Evolutionary conservation across 2,797 vertebrate genomes (phyloP), one percentile per base, ranked within the genome.

Genomic region (Gobionotothen gibberifrons): DNA sequence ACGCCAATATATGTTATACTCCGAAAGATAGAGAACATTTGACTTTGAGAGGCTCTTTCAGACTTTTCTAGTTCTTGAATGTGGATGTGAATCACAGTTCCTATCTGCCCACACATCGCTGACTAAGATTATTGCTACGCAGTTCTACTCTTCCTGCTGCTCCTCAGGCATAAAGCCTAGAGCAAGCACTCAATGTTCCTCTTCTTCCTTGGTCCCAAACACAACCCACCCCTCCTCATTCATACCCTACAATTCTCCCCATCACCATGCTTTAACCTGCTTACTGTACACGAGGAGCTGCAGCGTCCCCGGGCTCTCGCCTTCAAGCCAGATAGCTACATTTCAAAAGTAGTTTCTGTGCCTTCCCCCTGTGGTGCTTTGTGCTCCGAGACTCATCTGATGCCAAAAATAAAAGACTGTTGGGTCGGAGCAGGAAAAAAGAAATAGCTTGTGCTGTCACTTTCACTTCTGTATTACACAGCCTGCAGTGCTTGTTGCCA

Each of bases 251-350:
- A 51, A 29, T 10, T 17, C n/a, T 55, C 42, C 16, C 51, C 47
- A 12, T 48, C 1, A 0, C 5, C 51, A 55, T 10, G 0, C 64
- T 12, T 17, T n/a, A 72, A 53, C 73, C n/a, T 55, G 64, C 44
- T 58, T 52, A n/a, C 32, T 36, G 7, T 36, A 9, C 14, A 53
- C 9, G 14, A 56, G 16, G 72, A 63, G 46, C 58, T 58, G 42
- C 44, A 32, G 36, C 0, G 7, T 76, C 59, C 76, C 66, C 9
- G 2, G 58, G 68, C 9, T 47, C 60, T 39, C 44, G 3, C 16
- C 73, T 79, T 73, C 40, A 55, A 81, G 72, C 51, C 48, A 53
- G 47, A 43, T 61, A 90, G 92, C 87, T 87, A 47, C 86, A 87
- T 89, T 87, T 93, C 81, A 87, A 83, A 83, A 70, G 49, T 43